Evolutionary conservation across 2,888 invertebrate species (phyloP).

Genomic region (Drosophila algonquin): DNA sequence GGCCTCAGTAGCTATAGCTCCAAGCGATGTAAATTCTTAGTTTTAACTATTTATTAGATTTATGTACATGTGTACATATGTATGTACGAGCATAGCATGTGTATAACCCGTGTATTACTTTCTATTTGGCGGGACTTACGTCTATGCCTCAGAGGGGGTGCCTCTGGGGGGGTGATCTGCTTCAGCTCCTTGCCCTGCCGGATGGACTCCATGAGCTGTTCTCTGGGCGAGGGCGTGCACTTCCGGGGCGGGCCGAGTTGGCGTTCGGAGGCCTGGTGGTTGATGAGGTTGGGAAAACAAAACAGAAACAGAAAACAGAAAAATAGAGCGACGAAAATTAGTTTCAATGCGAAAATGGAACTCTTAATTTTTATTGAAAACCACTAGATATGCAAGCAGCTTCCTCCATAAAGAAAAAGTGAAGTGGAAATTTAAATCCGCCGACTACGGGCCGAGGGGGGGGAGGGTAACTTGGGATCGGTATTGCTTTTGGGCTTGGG

Average conservation of each 20-base stretch:
- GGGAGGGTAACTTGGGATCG: conserved; percentile 18
- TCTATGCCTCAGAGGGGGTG: conserved; percentile 85
- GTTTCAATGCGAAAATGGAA: not conserved
- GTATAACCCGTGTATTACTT: not conserved
- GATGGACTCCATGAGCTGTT: conserved; percentile 94
- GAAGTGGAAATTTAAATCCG: conserved; percentile 8
- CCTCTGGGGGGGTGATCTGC: conserved; percentile 84
- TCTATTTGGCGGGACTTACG: conserved; percentile 84
- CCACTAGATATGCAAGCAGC: conserved; percentile 4
- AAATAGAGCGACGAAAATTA: not conserved
- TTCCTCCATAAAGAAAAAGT: conserved; percentile 9
- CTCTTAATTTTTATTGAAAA: conserved; percentile 30
- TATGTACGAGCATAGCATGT: too few relatives aligned
- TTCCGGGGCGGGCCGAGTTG: conserved; percentile 91
- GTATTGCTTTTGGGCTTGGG: conserved; percentile 15
- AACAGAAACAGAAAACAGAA: conserved; percentile 4
- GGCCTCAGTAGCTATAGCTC: too few relatives aligned
- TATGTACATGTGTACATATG: too few relatives aligned
- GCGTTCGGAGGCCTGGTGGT: conserved; percentile 90
- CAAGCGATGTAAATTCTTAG: too few relatives aligned
- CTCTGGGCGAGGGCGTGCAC: conserved; percentile 90
- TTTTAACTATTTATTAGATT: too few relatives aligned
- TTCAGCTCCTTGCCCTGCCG: conserved; percentile 89
- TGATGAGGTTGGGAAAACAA: too few relatives aligned
- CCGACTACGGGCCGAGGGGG: conserved; percentile 3